Percentiles rank a stretch among this genome's conserved stretches.
Evolutionary conservation across 2,113 vertebrate species (phyloP).

Genomic region (Rhinolophus ferrumequinum): DNA sequence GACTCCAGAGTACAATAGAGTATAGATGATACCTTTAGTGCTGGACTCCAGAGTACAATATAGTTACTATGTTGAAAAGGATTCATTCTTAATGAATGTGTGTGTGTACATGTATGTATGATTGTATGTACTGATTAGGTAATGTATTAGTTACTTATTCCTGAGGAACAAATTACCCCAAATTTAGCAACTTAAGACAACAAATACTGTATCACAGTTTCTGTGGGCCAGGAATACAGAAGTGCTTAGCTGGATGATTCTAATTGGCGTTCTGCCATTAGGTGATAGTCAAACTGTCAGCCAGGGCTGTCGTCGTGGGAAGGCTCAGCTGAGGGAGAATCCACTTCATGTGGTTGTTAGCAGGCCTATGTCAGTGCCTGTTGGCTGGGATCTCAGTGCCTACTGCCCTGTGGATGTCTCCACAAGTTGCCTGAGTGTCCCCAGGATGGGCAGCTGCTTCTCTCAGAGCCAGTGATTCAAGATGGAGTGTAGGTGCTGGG

Average conservation of each 20-base stretch:
- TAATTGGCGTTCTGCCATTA: background rate
- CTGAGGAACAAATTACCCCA: background rate
- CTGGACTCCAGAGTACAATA: background rate
- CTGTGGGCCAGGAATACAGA: background rate
- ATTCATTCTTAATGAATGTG: background rate
- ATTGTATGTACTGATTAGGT: background rate
- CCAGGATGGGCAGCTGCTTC: background rate
- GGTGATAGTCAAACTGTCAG: background rate
- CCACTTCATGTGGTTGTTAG: background rate
- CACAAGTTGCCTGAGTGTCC: background rate
- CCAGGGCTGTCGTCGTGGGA: too few relatives aligned
- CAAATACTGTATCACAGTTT: background rate
- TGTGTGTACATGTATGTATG: background rate
- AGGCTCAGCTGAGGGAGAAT: background rate
- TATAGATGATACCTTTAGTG: background rate
- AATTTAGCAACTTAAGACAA: background rate
- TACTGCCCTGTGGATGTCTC: too few relatives aligned
- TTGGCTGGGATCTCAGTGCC: background rate
- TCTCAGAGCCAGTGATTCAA: background rate
- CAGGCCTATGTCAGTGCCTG: fast-evolving
- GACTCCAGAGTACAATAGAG: background rate
- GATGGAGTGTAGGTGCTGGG: background rate
- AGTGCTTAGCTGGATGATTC: background rate
- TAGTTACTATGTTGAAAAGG: background rate
- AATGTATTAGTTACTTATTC: background rate